Base-by-base conservation (phyloP, 2,797 vertebrate species). In the Phoebastria nigripes region DNA sequence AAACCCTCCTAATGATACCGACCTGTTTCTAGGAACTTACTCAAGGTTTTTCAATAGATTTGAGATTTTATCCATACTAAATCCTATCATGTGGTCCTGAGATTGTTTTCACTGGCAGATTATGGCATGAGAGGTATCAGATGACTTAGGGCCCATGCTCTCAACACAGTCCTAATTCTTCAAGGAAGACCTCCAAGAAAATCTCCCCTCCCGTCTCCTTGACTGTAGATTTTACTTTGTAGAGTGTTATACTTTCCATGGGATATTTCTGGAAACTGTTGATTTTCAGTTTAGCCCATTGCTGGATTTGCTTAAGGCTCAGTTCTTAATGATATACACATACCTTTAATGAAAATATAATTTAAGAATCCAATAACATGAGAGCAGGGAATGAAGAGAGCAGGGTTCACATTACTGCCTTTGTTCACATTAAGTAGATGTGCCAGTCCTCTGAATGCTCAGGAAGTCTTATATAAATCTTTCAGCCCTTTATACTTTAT, bases 11-110 rank as follows among this genome's bases (percentile, higher is more conserved):
- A 81, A 91, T 90, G 77, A 88, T 81, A 66, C 16, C 0, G 0
- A 66, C 56, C 6, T 51, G 51, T 42, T 93, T 79, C 46, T 52
- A 97, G 47, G 87, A 77, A 91, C 58, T 84, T 93, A 66, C 42
- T 93, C 28, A 51, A 51, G 74, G 65, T 66, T 95, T 96, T 96
- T 87, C 55, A 79, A 15, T 67, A 87, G 67, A 49, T 56, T 92
- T 94, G 63, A 78, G 65, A 67, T 80, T 96, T 80, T 95, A 94
- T 94, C 44, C 55, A 4, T 73, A 19, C 17, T 95, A 97, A 89
- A 93, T 94, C 84, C 74, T 71, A 62, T 87, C 70, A 78, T 41
- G 37, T 51, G 71, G 42, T 77, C 59, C 46, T 86, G 91, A 70
- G 67, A 76, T 17, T 89, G 6, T 87, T 96, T 94, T 66, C 52